These are phyloP conservation scores for Pipa parva DNA, from an alignment of 2,113 vertebrate genomes.

Conservation along the genomic window DNA sequence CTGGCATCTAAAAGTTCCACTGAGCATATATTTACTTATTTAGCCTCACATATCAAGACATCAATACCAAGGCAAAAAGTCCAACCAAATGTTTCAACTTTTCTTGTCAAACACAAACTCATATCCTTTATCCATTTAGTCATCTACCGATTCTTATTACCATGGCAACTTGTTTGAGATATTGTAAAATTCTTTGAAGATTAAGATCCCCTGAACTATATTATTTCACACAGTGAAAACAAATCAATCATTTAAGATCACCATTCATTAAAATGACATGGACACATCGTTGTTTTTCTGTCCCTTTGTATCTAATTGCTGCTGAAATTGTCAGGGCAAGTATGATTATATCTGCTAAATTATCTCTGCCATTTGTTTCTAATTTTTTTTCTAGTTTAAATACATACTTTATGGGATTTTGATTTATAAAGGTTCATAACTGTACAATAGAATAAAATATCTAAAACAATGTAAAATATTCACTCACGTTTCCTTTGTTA, in stretches of 20 bases:
- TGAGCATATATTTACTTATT: too few species aligned
- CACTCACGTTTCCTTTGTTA: too few species aligned
- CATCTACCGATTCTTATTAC: background rate
- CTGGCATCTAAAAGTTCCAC: too few species aligned
- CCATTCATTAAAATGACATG: constrained; percentile 1
- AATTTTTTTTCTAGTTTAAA: too few species aligned
- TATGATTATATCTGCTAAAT: background rate
- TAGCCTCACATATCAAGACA: too few species aligned
- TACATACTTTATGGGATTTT: too few species aligned
- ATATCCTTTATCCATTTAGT: background rate
- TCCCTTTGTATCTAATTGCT: background rate
- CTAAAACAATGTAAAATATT: too few species aligned
- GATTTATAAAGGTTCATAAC: too few species aligned
- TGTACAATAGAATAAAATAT: too few species aligned
- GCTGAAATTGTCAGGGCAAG: background rate
- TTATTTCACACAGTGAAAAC: constrained; percentile 7
- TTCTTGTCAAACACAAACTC: background rate
- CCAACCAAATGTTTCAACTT: background rate
- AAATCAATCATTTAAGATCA: background rate
- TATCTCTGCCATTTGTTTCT: too few species aligned
- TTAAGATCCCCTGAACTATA: background rate
- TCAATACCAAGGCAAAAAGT: too few species aligned
- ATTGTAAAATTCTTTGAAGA: background rate
- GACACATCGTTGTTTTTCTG: background rate
- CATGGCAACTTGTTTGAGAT: background rate